Base-by-base conservation (phyloP, 2,113 vertebrate genomes). In the Climacteris rufus region DNA sequence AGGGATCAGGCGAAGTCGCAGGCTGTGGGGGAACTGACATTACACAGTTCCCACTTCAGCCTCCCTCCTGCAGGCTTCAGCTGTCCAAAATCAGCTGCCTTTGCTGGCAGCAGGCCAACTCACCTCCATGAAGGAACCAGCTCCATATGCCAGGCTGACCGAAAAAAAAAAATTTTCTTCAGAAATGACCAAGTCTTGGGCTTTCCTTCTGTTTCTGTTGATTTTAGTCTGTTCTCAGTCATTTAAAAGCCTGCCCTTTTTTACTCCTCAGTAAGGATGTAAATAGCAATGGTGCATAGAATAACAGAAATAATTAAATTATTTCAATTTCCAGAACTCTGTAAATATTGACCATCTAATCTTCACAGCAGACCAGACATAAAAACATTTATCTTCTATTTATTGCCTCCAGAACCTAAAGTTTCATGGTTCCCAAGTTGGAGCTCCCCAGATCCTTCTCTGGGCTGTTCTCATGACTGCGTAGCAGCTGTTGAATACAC, bases 141-240 rank as follows among this genome's bases (percentile, higher is more conserved):
- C 22, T 76, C 74, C 74, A 69, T 91, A 79, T 59, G 75, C 57
- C 31, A 53, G 17, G 68, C 54, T 79, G 50, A 82, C 61, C n/a
- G n/a, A n/a, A n/a, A n/a, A 56, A 61, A 59, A 63, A 65, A 60
- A 10, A 2, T 0, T 71, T 76, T 68, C 65, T 94, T 79, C 74
- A 87, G 56, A 87, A 94, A 54, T 89, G 74, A 31, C 63, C 56
- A 72, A 22, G 45, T 68, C n/a, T 68, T 56, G 82, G 82, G 56
- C 71, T 83, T 85, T 90, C 53, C 52, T 93, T 84, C 75, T 64
- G 44, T 76, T 91, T 85, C 65, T 95, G 23, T 70, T 87, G 60
- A 85, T 61, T 93, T 89, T 61, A 72, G n/a, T 90, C 76, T 53
- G 66, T 30, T 56, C 64, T 80, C 44, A 88, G 78, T 76, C 82